Evolutionary conservation across 2,888 invertebrate species (phyloP), one percentile per base, ranked within the genome.

Genomic region (Hyles lineata): DNA sequence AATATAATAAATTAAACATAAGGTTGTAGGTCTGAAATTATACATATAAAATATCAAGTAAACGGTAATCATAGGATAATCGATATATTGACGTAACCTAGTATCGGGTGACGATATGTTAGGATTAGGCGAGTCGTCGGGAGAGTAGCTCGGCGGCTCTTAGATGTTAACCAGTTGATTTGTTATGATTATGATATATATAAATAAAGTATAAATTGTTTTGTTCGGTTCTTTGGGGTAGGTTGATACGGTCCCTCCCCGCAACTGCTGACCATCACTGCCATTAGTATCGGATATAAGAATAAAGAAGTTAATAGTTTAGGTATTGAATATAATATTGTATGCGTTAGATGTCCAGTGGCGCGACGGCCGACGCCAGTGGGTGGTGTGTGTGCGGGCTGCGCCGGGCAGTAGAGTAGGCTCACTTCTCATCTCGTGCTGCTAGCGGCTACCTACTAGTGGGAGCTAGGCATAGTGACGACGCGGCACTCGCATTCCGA

Each of bases 251-350:
- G 89, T 90, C 92, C 91, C 91, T 86, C 90, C 91, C 90, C 80
- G 85, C 90, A 90, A 90, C 91, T 88, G 90, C 91, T 89, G 84
- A 89, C 86, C 87, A 89, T 81, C 92, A 94, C 94, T 94, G 94
- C 94, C 94, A 94, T 90, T 91, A 90, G 88, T 83, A 79, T 74
- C 72, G 74, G 85, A 79, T 79, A 77, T 74, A 72, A 72, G 59
- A 74, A 80, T 87, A 87, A 85, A 83, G 74, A 79, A 82, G 73
- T 82, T 79, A 80, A 84, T 84, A 84, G 80, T 80, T 84, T 83
- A 90, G 87, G 80, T 77, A 80, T 70, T 72, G 77, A 78, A 84
- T 50, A 67, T 67, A 82, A 63, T 73, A 60, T 67, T 58, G 63
- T 32, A 63, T 32, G 52, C 32, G 21, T 35, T 23, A 55, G 32